A percentile compares a stretch with the other conserved stretches of the same genome.
Conservation (phyloP, 2,888 invertebrate genomes). For the Zaprionus bogoriensis region DNA sequence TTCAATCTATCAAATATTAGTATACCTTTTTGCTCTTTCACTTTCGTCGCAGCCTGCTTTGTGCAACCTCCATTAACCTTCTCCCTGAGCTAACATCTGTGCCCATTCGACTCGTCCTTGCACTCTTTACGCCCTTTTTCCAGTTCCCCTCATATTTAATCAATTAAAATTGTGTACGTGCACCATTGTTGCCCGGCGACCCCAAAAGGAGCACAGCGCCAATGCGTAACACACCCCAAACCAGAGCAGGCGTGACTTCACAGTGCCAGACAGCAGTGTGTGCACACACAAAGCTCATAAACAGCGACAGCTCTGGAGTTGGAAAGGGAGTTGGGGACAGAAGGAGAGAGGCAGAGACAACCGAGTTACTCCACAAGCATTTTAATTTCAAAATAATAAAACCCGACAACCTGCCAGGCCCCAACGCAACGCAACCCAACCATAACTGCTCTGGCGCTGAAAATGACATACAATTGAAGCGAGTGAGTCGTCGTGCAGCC, state of each 20-base stretch:
- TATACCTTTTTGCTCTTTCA: conserved; percentile 3
- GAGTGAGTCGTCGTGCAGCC: conserved; percentile 27
- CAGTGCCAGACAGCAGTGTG: conserved; percentile 7
- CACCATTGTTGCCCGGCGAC: conserved; percentile 37
- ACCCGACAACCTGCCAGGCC: conserved; percentile 31
- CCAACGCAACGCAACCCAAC: conserved; percentile 18
- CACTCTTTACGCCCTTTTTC: neutral
- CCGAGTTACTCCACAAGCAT: conserved; percentile 38
- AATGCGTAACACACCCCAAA: conserved; percentile 20
- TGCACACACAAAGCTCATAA: conserved; percentile 41
- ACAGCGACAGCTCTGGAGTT: conserved; percentile 17
- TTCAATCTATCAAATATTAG: no score
- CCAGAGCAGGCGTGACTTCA: conserved; percentile 12
- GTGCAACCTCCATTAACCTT: no score
- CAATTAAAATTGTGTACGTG: conserved; percentile 67
- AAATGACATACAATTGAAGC: conserved; percentile 74
- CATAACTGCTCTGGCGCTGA: conserved; percentile 38
- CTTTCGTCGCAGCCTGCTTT: conserved; percentile 11
- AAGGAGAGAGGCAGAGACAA: conserved; percentile 4
- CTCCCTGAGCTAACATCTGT: conserved; percentile 18
- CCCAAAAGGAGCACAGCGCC: conserved; percentile 35
- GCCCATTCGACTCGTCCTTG: conserved; percentile 12
- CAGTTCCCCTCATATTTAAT: conserved; percentile 57
- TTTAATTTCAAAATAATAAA: conserved; percentile 75
- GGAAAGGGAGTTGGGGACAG: conserved; percentile 5